phyloP scores from a whole-genome alignment of 1,140 invertebrate species.

The Nasonia vitripennis region DNA sequence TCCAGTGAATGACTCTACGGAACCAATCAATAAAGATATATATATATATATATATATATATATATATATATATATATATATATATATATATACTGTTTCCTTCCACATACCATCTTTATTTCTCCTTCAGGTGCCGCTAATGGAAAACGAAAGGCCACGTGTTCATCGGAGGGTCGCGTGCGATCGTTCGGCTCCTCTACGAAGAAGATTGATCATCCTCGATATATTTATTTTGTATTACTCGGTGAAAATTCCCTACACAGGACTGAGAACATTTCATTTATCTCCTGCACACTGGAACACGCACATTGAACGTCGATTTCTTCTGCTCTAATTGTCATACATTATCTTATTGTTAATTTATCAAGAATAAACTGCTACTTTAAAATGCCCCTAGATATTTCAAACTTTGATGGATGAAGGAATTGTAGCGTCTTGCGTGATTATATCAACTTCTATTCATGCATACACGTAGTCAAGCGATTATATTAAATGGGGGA shows the following conservation, averaged over 20 bases:
- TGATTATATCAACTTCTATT: no score
- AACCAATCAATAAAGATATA: constrained; percentile 25
- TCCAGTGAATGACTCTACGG: constrained; percentile 21
- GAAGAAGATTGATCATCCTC: constrained; percentile 42
- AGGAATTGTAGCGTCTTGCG: no score
- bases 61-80: constrained; percentile 21
- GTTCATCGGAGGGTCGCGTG: constrained; percentile 33
- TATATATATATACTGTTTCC: constrained; percentile 1
- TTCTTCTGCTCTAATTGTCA: no score
- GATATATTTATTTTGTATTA: constrained; percentile 53
- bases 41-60: constrained; percentile 10
- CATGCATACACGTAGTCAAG: background rate
- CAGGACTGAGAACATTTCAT: background rate
- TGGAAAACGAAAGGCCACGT: constrained; percentile 42
- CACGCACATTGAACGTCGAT: background rate
- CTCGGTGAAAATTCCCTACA: constrained; percentile 7
- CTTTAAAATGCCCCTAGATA: no score
- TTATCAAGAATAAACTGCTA: background rate
- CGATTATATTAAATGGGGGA: background rate
- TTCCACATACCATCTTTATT: constrained; percentile 16
- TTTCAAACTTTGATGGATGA: no score
- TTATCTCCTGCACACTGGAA: background rate
- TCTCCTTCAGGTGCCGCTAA: constrained; percentile 35
- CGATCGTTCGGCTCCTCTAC: constrained; percentile 4
- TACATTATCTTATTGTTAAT: background rate